These are phyloP conservation scores for Brachystomella parvula DNA, from an alignment of 1,140 invertebrate genomes.

Conservation along the genomic window DNA sequence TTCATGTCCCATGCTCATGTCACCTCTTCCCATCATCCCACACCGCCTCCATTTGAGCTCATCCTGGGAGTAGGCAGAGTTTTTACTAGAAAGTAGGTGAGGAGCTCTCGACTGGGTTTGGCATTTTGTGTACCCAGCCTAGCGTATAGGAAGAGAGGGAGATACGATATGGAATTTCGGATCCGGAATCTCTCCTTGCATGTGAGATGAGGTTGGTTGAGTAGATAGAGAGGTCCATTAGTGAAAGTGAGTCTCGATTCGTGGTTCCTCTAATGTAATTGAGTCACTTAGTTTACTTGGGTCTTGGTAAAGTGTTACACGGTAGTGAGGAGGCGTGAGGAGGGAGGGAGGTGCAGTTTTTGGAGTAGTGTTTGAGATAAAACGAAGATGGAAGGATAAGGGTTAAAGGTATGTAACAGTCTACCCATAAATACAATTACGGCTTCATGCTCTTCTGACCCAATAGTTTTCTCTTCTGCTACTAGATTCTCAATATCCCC, in stretches of 20 bases:
- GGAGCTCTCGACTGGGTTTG: not conserved
- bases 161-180: not conserved
- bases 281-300: too few species aligned
- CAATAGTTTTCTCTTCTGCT: too few species aligned
- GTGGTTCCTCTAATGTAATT: constrained; percentile 4
- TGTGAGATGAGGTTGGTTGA: not conserved
- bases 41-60: too few species aligned
- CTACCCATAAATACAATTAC: not conserved
- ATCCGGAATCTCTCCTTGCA: not conserved
- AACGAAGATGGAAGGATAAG: not conserved
- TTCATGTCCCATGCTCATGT: not conserved
- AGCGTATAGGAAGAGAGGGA: not conserved
- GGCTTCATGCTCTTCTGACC: too few species aligned
- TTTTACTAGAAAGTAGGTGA: constrained; percentile 1
- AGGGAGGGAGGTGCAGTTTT: too few species aligned
- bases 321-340: constrained; percentile 4
- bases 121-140: constrained; percentile 4
- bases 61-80: not conserved
- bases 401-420: too few species aligned
- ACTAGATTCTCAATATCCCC: too few species aligned
- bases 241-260: constrained; percentile 1
- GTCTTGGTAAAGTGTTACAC: too few species aligned
- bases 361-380: not conserved
- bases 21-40: too few species aligned
- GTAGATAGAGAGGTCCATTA: too few species aligned